Base-by-base conservation (phyloP, 2,888 invertebrate species). In the Neoascia interrupta region DNA sequence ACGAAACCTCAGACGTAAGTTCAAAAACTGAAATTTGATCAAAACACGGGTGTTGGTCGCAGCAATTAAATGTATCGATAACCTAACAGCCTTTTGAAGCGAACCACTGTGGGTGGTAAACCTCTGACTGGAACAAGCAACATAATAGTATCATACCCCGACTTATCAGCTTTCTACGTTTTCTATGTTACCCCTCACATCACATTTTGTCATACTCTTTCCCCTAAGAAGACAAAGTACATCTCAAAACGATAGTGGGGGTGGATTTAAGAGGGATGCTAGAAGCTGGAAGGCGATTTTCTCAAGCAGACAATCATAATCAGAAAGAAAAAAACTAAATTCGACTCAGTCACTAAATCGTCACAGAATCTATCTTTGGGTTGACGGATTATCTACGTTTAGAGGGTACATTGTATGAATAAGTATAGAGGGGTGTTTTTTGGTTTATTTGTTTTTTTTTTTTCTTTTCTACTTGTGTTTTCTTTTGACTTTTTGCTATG, bases 271-370 rank as follows among this genome's bases (percentile, higher is more conserved):
- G 68, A 23, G 68, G 58, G 58, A 51, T 69, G 58, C 41, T 58
- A 58, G 43, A 69, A 60, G n/a, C 56, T 68, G 21, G 47, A 26
- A n/a, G n/a, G n/a, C n/a, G 28, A 23, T 31, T 13, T 16, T 18
- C n/a, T 51, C 39, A 31, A 31, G 41, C 26, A 41, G n/a, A 49
- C 49, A 39, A 39, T 53, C 37, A 60, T 43, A 51, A 58, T 36
- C 16, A 58, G 34, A 37, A 56, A 13, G 19, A 60, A 45, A 54
- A 21, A 61, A 37, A 31, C 39, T 13, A n/a, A 41, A 43, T 41
- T 49, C 39, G 47, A 68, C 56, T 68, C 43, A 49, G 49, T 43
- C 23, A 43, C 58, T 49, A 69, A 51, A 51, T 53, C 39, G 70
- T 61, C 37, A 61, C 39, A 21, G 37, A 54, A 60, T 36, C 21